Evolutionary conservation across 1,140 invertebrate species (phyloP), one percentile per base, ranked within the genome.

Genomic region (Antheraea pernyi): DNA sequence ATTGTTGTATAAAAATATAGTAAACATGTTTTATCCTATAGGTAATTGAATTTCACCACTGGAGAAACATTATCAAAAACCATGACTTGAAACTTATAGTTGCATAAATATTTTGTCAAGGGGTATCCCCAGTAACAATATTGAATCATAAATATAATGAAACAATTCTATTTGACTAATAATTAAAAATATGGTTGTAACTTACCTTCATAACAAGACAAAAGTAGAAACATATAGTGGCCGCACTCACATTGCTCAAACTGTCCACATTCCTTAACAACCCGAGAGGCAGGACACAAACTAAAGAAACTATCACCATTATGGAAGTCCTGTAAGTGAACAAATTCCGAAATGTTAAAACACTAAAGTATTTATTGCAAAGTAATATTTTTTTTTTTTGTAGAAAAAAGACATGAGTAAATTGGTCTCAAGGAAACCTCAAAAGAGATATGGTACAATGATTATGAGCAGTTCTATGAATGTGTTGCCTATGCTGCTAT

Each of bases 221-320:
- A 67, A 97, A 92, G 88, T 99, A 99, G 93, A 99, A 99, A 0
- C 95, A 94, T 73, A 99, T 97, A 13, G 98, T 98, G 3, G 97
- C 95, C 7, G 97, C 97, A 79, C 96, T 98, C 70, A 99, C 95
- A 77, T 96, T 96, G 60, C 95, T 96, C 48, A 99, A 92, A 87
- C 97, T 98, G 77, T 98, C 96, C 46, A 99, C 95, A 93, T 99
- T 98, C 75, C 96, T 94, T n/a, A 99, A 89, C 73, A 99, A 92
- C 9, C 97, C 98, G 66, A 99, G 89, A 0, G 99, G 99, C 58
- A 99, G 89, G 60, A 98, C 96, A 81, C 99, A 96, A 79, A 98
- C 95, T 30, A 98, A 74, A 5, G 96, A 97, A 16, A 98, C 94
- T 8, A 93, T 93, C 19, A 95, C 88, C 78, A 95, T 92, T 80